A percentile compares a stretch with the other conserved stretches of the same genome.
These are phyloP conservation scores for Pantala flavescens DNA, from an alignment of 1,140 invertebrate genomes.

Conservation along the genomic window DNA sequence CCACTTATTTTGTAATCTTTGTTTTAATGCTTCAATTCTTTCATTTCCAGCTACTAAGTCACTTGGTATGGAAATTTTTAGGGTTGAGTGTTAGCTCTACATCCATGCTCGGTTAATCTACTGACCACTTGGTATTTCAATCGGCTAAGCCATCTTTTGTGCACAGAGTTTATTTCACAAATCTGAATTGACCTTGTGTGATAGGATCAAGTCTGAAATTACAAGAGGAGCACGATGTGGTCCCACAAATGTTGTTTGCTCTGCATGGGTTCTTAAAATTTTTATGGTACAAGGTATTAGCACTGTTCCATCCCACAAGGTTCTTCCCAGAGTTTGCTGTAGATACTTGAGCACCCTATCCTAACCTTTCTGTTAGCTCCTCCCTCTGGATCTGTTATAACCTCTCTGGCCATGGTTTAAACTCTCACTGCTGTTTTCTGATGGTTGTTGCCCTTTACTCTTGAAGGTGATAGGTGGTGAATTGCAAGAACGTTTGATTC, in stretches of 20 bases:
- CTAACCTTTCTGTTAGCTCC: conserved; percentile 18
- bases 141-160: conserved; percentile 12
- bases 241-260: conserved; percentile 20
- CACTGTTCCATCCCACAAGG: conserved; percentile 20
- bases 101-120: conserved; percentile 15
- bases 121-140: conserved; percentile 12
- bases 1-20: conserved; percentile 23
- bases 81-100: conserved; percentile 22
- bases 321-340: conserved; percentile 20
- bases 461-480: conserved; percentile 98
- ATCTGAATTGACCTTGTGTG: conserved; percentile 18
- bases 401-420: conserved; percentile 7
- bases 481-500: conserved; percentile 98
- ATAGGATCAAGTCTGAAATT: conserved; percentile 18
- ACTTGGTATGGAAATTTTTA: conserved; percentile 21
- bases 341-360: conserved; percentile 22
- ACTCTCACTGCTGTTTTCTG: conserved; percentile 22
- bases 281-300: conserved; percentile 21
- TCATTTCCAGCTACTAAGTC: conserved; percentile 24
- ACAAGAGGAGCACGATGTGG: conserved; percentile 18
- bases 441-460: conserved; percentile 57
- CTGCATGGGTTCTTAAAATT: conserved; percentile 23
- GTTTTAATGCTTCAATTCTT: conserved; percentile 23
- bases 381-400: conserved; percentile 9
- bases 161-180: conserved; percentile 3